These are phyloP conservation scores for Colossoma macropomum DNA, from an alignment of 2,113 vertebrate species.

Conservation along the genomic window DNA sequence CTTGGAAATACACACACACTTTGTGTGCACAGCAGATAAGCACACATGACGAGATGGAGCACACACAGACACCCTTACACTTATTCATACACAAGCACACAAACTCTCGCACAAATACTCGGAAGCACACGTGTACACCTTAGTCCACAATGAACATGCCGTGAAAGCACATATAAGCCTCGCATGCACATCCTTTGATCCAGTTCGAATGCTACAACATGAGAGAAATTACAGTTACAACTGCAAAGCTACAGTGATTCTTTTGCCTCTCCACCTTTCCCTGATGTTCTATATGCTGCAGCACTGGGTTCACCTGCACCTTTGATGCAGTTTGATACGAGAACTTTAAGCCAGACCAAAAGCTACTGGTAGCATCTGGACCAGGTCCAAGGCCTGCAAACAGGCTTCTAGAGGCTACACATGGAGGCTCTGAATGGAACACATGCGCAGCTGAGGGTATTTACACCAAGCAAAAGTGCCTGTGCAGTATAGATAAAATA, in stretches of 20 bases:
- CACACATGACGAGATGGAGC: not conserved
- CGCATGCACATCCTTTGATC: not conserved
- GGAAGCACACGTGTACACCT: not conserved
- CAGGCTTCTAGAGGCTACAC: not conserved
- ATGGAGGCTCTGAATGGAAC: not conserved
- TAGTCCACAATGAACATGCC: slow-evolving; percentile 42
- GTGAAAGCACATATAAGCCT: slow-evolving; percentile 20
- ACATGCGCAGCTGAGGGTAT: not conserved
- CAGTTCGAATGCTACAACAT: not conserved
- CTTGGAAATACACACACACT: not conserved
- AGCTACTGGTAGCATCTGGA: not conserved
- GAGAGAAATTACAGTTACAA: not conserved
- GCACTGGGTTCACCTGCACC: not conserved
- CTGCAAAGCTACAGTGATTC: not conserved
- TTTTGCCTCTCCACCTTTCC: not conserved
- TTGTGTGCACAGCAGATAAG: not conserved
- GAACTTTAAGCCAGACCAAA: not conserved
- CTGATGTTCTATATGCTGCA: not conserved
- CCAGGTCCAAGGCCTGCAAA: not conserved
- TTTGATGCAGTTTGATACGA: not conserved
- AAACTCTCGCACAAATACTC: not conserved
- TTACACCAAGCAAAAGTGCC: too few species aligned
- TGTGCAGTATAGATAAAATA: not conserved
- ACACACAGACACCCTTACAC: not conserved
- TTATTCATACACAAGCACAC: not conserved